Conservation (phyloP, 2,888 invertebrate genomes). For the Netelia fuscicornis region DNA sequence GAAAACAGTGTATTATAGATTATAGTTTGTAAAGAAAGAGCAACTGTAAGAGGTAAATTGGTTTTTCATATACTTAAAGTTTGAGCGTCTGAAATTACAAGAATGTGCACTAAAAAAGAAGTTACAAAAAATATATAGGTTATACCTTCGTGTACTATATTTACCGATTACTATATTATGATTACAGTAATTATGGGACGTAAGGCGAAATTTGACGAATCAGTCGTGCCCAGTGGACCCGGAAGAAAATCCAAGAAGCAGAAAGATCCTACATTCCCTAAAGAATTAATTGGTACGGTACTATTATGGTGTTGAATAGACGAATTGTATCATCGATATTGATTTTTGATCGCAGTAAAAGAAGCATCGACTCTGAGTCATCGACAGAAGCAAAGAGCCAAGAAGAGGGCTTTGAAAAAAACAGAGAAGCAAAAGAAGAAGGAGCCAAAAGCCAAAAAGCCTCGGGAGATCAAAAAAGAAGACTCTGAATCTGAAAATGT, state of each 20-base stretch:
- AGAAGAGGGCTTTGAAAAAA: conserved; percentile 85
- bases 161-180: neutral
- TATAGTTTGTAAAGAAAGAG: neutral
- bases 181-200: conserved; percentile 89
- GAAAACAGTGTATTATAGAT: neutral
- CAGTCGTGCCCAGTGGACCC: conserved; percentile 91
- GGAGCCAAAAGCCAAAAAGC: conserved; percentile 61
- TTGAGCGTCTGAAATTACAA: neutral
- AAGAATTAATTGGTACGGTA: conserved; percentile 85
- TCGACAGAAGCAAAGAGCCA: conserved; percentile 89
- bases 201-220: conserved; percentile 92
- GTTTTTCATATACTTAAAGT: neutral
- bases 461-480: conserved; percentile 57
- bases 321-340: conserved; percentile 1
- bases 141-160: conserved; percentile 4
- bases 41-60: neutral
- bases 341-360: conserved; percentile 82
- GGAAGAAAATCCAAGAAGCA: conserved; percentile 96
- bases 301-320: neutral
- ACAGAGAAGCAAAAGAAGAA: conserved; percentile 70
- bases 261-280: conserved; percentile 90
- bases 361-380: conserved; percentile 88
- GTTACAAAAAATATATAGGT: conserved; percentile 35
- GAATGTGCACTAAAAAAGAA: neutral
- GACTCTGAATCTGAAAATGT: conserved; percentile 62